phyloP scores from a whole-genome alignment of 2,888 invertebrate genomes.

The Drosophila greeni region DNA sequence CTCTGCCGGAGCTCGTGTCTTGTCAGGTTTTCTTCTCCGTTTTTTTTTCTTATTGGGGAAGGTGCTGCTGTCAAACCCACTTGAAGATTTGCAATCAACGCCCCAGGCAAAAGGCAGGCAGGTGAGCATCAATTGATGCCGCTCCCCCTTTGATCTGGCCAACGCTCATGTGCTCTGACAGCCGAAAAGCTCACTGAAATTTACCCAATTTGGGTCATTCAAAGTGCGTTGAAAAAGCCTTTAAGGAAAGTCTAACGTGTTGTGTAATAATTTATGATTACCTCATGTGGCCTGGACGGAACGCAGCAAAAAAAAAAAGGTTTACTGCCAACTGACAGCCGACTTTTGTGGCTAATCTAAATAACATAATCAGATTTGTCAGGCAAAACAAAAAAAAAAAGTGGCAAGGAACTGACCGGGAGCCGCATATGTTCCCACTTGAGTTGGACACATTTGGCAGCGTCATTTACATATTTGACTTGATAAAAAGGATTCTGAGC shows the following conservation, averaged over 20 bases:
- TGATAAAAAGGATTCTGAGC: constrained; percentile 31
- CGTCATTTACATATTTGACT: constrained; percentile 39
- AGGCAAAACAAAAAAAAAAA: constrained; percentile 29
- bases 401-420: constrained; percentile 10
- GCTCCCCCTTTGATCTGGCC: constrained; percentile 60
- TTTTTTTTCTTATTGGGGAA: neutral
- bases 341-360: constrained; percentile 49
- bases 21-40: constrained; percentile 17
- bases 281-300: neutral
- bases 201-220: constrained; percentile 40
- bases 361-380: constrained; percentile 48
- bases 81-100: constrained; percentile 55
- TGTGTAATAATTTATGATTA: constrained; percentile 40
- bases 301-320: constrained; percentile 33
- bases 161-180: constrained; percentile 49
- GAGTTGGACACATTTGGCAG: constrained; percentile 35
- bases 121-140: constrained; percentile 47
- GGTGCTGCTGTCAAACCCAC: constrained; percentile 32
- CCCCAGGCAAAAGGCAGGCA: constrained; percentile 32
- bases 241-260: constrained; percentile 12
- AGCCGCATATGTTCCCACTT: constrained; percentile 40
- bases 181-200: constrained; percentile 37
- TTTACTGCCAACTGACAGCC: constrained; percentile 38
- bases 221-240: constrained; percentile 20
- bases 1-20: constrained; percentile 18